A percentile compares a stretch with the other conserved stretches of the same genome.
phyloP scores from a whole-genome alignment of 2,797 vertebrate species.

The Acridotheres tristis region DNA sequence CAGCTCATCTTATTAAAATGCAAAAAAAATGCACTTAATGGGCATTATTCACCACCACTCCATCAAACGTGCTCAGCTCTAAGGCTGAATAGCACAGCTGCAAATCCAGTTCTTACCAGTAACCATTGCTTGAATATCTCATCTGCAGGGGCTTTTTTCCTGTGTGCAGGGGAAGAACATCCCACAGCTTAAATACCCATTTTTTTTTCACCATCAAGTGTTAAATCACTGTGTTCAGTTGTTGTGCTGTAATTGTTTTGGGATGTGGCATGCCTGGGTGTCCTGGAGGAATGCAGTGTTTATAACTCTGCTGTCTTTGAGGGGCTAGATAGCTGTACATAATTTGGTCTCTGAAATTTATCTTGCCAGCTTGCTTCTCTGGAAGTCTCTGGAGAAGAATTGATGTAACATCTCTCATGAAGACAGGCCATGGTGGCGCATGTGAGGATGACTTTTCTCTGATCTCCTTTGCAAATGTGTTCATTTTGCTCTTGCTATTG shows the following conservation, averaged over 20 bases:
- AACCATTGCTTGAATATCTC: neutral
- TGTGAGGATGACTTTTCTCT: neutral
- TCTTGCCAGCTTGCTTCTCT: neutral
- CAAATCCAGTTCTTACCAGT: neutral
- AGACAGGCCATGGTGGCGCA: accelerated
- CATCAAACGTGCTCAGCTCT: neutral
- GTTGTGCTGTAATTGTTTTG: neutral
- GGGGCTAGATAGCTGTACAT: neutral
- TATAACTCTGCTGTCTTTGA: neutral
- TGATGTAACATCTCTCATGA: neutral
- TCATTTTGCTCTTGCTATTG: neutral
- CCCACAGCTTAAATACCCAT: neutral
- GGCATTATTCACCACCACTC: neutral
- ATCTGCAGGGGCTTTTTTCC: neutral
- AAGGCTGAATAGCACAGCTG: neutral
- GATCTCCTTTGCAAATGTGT: neutral
- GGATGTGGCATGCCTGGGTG: accelerated
- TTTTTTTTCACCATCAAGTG: neutral
- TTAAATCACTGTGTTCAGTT: neutral
- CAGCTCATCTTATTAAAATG: neutral
- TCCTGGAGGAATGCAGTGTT: neutral
- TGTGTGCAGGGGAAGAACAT: neutral
- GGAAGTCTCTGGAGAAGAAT: neutral
- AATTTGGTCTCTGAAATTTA: neutral
- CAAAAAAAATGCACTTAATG: neutral